Evolutionary conservation across 2,113 vertebrate genomes (phyloP), one percentile per base, ranked within the genome.

Genomic region (Nibea coibor): DNA sequence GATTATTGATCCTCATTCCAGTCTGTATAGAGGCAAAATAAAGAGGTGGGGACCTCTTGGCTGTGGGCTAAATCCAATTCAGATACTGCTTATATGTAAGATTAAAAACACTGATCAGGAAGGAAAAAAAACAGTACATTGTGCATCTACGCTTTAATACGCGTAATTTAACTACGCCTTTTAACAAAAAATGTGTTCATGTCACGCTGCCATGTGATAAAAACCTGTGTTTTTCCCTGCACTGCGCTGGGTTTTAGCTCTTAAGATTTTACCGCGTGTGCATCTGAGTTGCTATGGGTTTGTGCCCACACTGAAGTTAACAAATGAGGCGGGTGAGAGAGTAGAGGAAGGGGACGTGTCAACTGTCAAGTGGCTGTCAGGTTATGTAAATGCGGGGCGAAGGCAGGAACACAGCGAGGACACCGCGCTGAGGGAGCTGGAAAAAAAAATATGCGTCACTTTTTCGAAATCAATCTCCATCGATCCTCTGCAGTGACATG

Each of bases 401-500:
- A 83, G 87, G 75, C 91, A 85, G 85, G 83, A 87, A 48, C 85
- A 75, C 70, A 59, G 83, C 22, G 45, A 91, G 91, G 90, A 91
- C 85, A 84, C 78, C 24, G 3, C 0, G 68, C 84, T 87, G 80
- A 88, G 82, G 80, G 73, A 89, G 80, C 72, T 84, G 88, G 88
- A 90, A 91, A 89, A 26, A 26, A 85, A 88, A 87, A 89, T 76
- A 83, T 87, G 84, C 73, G 80, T 89, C 91, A 90, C 84, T 59
- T 35, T 35, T 87, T 84, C 67, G 70, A 78, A 91, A 92, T 94
- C 93, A 90, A 92, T 94, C 61, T 28, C 10, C 59, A 91, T 93
- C 19, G 91, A 94, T 90, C 77, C 42, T 39, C 68, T 48, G 53
- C 86, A 75, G 78, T 43, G 84, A 83, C 88, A 79, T 69, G 81